Evolutionary conservation across 2,888 invertebrate genomes (phyloP).

Genomic region (Penaeus monodon): DNA sequence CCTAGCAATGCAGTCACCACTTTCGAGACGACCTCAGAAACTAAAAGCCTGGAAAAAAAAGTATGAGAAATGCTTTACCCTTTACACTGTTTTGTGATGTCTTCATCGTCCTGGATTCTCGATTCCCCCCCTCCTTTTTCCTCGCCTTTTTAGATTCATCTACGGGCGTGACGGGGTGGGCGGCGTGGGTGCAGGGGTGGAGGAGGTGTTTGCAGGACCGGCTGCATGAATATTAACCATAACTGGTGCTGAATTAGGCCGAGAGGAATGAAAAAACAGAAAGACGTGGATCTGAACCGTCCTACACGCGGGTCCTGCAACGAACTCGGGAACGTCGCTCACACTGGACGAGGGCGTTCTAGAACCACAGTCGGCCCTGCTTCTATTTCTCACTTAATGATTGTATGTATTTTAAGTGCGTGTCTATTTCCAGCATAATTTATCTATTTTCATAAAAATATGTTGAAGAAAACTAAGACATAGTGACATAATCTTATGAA

Average conservation of each 20-base stretch:
- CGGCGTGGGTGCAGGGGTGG: conserved; percentile 6
- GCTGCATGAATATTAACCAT: conserved; percentile 56
- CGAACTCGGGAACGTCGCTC: conserved; percentile 23
- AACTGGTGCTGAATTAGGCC: not conserved
- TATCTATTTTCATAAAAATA: too few relatives aligned
- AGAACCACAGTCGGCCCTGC: not conserved
- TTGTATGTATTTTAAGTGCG: too few relatives aligned
- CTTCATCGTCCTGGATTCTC: conserved; percentile 94
- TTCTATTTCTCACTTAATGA: too few relatives aligned
- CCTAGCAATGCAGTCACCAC: too few relatives aligned
- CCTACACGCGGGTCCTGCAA: conserved; percentile 48
- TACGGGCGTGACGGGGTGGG: not conserved
- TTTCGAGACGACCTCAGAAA: too few relatives aligned
- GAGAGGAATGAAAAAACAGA: not conserved
- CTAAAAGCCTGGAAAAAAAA: not conserved
- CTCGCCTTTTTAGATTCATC: conserved; percentile 38
- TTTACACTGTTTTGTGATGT: conserved; percentile 97
- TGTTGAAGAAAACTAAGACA: too few relatives aligned
- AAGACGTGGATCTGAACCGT: not conserved
- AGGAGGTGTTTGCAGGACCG: conserved; percentile 20
- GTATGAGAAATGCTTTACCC: conserved; percentile 72
- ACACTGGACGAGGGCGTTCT: not conserved
- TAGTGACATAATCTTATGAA: too few relatives aligned
- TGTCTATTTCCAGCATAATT: too few relatives aligned
- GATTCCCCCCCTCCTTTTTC: not conserved